These are phyloP conservation scores for Epizoanthus fatuus DNA, from an alignment of 92 coral and sea anemone genomes.

Conservation along the genomic window DNA sequence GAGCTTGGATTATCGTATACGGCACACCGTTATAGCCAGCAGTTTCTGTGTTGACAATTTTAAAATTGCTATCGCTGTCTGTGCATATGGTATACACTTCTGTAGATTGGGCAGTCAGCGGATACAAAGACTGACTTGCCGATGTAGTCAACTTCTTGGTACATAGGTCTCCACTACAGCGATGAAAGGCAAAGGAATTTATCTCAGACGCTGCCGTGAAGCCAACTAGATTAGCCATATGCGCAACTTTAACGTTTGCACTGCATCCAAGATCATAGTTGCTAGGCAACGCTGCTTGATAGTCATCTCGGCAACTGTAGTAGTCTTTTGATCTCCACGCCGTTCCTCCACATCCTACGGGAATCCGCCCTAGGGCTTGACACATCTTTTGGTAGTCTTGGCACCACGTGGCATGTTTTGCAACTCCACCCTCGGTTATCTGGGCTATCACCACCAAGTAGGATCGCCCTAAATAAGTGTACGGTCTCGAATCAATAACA, in stretches of 20 bases:
- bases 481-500: constrained; percentile 24
- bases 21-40: constrained; percentile 21
- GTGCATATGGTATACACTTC: constrained; percentile 60
- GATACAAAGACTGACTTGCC: constrained; percentile 42
- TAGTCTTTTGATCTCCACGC: constrained; percentile 48
- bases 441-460: constrained; percentile 50
- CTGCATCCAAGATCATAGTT: constrained; percentile 33
- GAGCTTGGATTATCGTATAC: constrained; percentile 42
- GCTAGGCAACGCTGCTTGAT: constrained; percentile 48
- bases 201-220: constrained; percentile 40
- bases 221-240: constrained; percentile 64
- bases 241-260: constrained; percentile 20
- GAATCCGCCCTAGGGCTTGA: constrained; percentile 48
- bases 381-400: constrained; percentile 68
- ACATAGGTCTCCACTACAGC: constrained; percentile 48
- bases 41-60: constrained; percentile 46
- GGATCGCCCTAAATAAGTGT: constrained; percentile 23
- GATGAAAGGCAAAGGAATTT: constrained; percentile 55
- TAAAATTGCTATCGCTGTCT: constrained; percentile 68
- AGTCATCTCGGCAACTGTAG: constrained; percentile 57
- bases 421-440: constrained; percentile 39
- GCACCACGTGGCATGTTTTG: constrained; percentile 70
- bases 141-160: constrained; percentile 12
- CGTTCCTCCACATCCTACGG: constrained; percentile 61
- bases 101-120: not conserved